Evolutionary conservation across 2,113 vertebrate species (phyloP).

Genomic region (Apistogramma diplotaenia): DNA sequence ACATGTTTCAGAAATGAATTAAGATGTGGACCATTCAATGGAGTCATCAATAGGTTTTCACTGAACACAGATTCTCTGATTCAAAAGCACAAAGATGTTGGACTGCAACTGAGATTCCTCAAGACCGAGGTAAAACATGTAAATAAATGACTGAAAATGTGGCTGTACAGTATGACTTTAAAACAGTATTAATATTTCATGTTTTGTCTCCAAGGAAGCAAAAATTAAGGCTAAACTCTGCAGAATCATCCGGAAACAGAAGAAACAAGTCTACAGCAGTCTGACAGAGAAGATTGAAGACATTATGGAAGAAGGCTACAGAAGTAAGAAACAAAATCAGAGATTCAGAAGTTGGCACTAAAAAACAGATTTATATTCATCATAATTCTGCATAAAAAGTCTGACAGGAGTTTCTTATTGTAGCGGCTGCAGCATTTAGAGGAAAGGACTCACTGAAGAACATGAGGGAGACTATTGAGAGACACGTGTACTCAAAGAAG

Average conservation of each 20-base stretch:
- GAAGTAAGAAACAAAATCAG: conserved; percentile 10
- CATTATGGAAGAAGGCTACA: conserved; percentile 29
- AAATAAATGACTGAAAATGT: not conserved
- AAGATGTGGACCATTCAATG: conserved; percentile 2
- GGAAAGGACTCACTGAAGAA: not conserved
- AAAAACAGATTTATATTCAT: not conserved
- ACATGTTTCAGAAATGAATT: not conserved
- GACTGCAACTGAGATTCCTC: conserved; percentile 13
- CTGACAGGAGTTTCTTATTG: not conserved
- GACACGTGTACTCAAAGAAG: not conserved
- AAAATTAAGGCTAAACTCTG: not conserved
- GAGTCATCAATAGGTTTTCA: conserved; percentile 8
- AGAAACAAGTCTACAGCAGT: conserved; percentile 42
- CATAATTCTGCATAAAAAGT: not conserved
- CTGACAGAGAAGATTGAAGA: conserved; percentile 11
- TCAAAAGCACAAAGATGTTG: not conserved
- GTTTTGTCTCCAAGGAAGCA: not conserved
- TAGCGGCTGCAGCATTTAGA: not conserved
- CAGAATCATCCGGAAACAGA: not conserved
- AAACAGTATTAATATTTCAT: accelerated
- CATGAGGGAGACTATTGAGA: not conserved
- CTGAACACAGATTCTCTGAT: conserved; percentile 16
- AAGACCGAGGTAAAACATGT: not conserved
- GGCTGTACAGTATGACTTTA: not conserved
- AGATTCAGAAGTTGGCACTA: not conserved